A percentile compares a stretch with the other conserved stretches of the same genome.
Evolutionary conservation across 1,140 invertebrate species (phyloP).

Genomic region (Zaprionus ghesquierei): DNA sequence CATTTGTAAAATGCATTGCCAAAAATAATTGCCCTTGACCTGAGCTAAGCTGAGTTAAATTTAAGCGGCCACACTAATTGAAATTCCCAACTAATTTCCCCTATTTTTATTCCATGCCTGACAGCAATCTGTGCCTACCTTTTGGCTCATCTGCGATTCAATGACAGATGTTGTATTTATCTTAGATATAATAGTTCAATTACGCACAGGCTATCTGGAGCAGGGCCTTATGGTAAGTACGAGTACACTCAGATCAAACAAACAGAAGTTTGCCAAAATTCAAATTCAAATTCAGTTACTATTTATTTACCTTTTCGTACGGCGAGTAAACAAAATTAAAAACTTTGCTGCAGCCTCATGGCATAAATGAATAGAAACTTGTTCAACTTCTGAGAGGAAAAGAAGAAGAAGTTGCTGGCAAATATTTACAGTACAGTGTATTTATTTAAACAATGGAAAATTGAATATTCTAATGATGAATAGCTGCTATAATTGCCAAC

Average conservation of each 20-base stretch:
- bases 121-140: constrained; percentile 86
- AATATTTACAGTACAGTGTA: neutral
- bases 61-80: constrained; percentile 18
- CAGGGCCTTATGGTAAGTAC: constrained; percentile 93
- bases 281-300: neutral
- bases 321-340: neutral
- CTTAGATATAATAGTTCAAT: constrained; percentile 93
- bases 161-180: constrained; percentile 94
- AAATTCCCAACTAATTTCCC: constrained; percentile 21
- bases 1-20: constrained; percentile 59
- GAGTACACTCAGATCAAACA: neutral
- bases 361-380: neutral
- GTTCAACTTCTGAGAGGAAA: neutral
- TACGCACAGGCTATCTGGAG: constrained; percentile 97
- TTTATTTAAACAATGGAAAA: neutral
- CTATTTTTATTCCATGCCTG: constrained; percentile 17
- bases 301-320: neutral
- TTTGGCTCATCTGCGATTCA: constrained; percentile 92
- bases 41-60: constrained; percentile 22
- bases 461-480: neutral
- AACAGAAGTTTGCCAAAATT: neutral
- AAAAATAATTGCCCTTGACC: constrained; percentile 68
- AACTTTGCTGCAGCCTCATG: neutral
- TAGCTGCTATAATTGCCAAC: neutral
- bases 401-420: neutral